A percentile compares a stretch with the other conserved stretches of the same genome.
These are phyloP conservation scores for Resseliella maxima DNA, from an alignment of 2,888 invertebrate species.

Conservation along the genomic window DNA sequence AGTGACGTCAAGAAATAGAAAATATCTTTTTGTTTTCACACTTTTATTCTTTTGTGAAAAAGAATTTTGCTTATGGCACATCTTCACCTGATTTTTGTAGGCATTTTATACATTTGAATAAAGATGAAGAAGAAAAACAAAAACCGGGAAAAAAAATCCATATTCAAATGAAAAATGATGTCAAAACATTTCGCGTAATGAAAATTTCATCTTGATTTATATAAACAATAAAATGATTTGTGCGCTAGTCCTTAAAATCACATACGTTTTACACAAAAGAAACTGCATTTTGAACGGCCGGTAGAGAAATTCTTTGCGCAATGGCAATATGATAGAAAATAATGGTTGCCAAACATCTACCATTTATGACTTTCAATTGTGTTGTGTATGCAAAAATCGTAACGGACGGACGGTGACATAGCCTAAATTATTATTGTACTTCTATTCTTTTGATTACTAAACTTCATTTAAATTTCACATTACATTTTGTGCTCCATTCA, in stretches of 20 bases:
- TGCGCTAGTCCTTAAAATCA: background rate
- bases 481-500: too few species aligned
- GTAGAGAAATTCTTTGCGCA: background rate
- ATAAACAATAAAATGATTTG: constrained; percentile 9
- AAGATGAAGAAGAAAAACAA: background rate
- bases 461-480: too few species aligned
- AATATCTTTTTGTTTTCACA: constrained; percentile 2
- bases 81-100: constrained; percentile 11
- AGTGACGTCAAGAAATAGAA: background rate
- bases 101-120: background rate
- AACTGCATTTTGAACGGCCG: background rate
- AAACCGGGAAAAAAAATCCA: too few species aligned
- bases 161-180: background rate
- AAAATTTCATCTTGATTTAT: background rate
- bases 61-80: background rate
- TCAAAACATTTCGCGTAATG: constrained; percentile 4
- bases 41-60: background rate
- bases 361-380: background rate
- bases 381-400: too few species aligned
- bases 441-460: too few species aligned
- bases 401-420: too few species aligned
- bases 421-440: too few species aligned
- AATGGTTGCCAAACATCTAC: background rate
- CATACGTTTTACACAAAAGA: background rate
- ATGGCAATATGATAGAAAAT: background rate